Conservation (phyloP, 1,140 invertebrate genomes). For the Pantala flavescens region DNA sequence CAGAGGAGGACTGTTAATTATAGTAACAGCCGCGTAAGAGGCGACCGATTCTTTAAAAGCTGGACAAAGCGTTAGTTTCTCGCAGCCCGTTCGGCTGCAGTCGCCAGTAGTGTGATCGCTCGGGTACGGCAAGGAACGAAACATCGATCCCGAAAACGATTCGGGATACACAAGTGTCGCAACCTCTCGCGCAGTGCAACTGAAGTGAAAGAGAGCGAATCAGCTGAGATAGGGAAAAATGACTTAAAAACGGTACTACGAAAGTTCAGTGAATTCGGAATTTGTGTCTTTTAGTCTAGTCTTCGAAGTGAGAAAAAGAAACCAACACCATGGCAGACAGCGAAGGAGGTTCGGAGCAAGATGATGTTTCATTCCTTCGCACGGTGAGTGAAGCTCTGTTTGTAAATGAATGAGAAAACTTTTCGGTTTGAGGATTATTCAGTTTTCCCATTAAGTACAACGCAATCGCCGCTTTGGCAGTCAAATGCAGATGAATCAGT, state of each 20-base stretch:
- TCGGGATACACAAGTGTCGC: neutral
- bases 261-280: neutral
- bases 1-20: constrained; percentile 1
- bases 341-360: constrained; percentile 88
- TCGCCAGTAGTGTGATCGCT: neutral
- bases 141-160: constrained; percentile 4
- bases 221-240: neutral
- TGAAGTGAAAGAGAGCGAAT: neutral
- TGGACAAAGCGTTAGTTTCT: neutral
- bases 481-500: too few species aligned
- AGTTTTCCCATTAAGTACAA: too few species aligned
- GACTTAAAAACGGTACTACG: neutral
- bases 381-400: constrained; percentile 60
- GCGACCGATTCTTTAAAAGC: neutral
- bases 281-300: neutral
- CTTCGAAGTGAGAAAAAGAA: neutral
- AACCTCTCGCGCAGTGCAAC: constrained; percentile 2
- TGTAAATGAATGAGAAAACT: neutral
- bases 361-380: constrained; percentile 94
- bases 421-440: too few species aligned
- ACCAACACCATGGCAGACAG: constrained; percentile 65
- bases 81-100: neutral
- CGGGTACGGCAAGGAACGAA: neutral
- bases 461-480: too few species aligned
- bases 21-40: neutral